Base-by-base conservation (phyloP, 2,888 invertebrate genomes). In the Zeuzera pyrina region DNA sequence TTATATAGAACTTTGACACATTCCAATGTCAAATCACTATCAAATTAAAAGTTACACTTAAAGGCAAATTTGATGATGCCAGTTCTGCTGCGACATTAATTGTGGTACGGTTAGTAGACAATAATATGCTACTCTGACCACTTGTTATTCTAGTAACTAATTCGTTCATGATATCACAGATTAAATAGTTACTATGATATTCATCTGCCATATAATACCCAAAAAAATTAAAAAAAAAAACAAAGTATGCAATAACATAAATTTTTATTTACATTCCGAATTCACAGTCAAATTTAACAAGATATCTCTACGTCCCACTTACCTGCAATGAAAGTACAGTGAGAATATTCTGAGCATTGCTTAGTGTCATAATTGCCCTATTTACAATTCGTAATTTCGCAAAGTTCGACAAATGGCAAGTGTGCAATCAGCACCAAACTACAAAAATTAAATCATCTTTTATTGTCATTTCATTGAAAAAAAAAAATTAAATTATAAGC, bases 211-310 rank as follows among this genome's bases (percentile, higher is more conserved):
- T n/a, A n/a, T n/a, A n/a, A n/a, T n/a, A n/a, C n/a, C n/a, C n/a
- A 12, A 23, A 30, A 21, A 32, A 2, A n/a, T 7, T 26, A 16
- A 33, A 38, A 56, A 52, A 60, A 64, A 52, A 57, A 57, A 65
- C 55, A 61, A 41, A 54, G 55, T 39, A 35, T 41, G 77, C 69
- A 65, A 73, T 81, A 79, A 79, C 78, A 78, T 81, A 81, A 73
- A 70, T 77, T 77, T 79, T 79, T 81, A 81, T 81, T 79, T 79
- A 81, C 79, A 81, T 70, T 66, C 73, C 72, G 65, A 77, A 78
- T 74, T 74, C 73, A 78, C 76, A 79, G 68, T 74, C 61, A 71
- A 71, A 63, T 69, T 68, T 70, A 74, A 72, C 70, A 74, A 71
- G 58, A 62, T 63, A 60, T 57, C 61, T 52, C 59, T 62, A 61